These are phyloP conservation scores for Hydrotaea cyrtoneurina DNA, from an alignment of 2,888 invertebrate species.

Conservation along the genomic window DNA sequence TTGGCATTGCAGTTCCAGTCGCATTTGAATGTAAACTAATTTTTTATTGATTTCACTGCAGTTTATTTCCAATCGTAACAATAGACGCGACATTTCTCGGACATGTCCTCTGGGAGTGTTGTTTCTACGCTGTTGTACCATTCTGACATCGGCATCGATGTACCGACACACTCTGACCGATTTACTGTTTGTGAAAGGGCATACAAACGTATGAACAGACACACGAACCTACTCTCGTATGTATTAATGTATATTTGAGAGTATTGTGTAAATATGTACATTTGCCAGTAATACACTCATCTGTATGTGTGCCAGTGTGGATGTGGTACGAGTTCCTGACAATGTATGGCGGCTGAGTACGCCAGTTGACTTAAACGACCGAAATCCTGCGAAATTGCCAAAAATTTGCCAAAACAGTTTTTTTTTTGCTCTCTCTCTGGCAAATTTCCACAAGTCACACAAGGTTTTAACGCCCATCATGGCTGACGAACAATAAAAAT, in stretches of 20 bases:
- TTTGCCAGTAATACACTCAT: background rate
- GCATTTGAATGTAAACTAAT: slow-evolving; percentile 60
- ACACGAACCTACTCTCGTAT: background rate
- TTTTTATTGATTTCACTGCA: slow-evolving; percentile 63
- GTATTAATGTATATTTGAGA: background rate
- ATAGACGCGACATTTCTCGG: slow-evolving; percentile 62
- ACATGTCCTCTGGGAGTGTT: slow-evolving; percentile 55
- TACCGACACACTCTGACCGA: slow-evolving; percentile 12
- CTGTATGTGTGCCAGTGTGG: background rate
- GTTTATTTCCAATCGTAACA: slow-evolving; percentile 56
- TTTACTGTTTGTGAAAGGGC: background rate
- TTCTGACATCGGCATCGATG: background rate
- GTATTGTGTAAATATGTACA: too few species aligned
- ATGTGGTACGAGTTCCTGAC: slow-evolving; percentile 25
- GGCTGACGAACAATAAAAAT: slow-evolving; percentile 56
- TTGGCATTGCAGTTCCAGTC: slow-evolving; percentile 61
- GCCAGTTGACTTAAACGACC: slow-evolving; percentile 53
- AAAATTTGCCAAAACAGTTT: slow-evolving; percentile 41
- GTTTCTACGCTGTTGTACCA: slow-evolving; percentile 20
- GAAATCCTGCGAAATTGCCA: slow-evolving; percentile 60
- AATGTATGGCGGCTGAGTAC: slow-evolving; percentile 13
- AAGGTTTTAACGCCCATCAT: slow-evolving; percentile 62
- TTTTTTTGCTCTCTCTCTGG: slow-evolving; percentile 42
- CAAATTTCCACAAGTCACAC: slow-evolving; percentile 62
- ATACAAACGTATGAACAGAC: background rate